These are phyloP conservation scores for Drosophila gunungcola DNA, from an alignment of 1,140 invertebrate species.

Conservation along the genomic window DNA sequence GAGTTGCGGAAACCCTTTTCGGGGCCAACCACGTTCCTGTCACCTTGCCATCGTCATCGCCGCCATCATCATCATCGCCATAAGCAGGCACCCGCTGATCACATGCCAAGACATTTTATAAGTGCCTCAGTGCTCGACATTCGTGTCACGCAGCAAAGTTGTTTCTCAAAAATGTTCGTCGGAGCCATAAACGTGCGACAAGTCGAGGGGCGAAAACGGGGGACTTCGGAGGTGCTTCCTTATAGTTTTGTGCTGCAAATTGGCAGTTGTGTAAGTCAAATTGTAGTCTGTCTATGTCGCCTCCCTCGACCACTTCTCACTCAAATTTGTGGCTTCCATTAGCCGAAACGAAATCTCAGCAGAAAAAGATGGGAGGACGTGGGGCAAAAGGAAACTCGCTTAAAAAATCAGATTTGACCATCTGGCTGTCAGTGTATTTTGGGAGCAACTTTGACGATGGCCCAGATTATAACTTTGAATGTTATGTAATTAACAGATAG, in stretches of 20 bases:
- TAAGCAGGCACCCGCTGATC: slow-evolving; percentile 44
- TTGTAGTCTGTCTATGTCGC: slow-evolving; percentile 52
- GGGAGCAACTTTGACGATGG: slow-evolving; percentile 47
- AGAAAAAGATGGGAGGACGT: neutral
- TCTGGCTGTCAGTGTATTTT: slow-evolving; percentile 58
- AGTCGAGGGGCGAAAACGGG: slow-evolving; percentile 17
- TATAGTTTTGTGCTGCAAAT: slow-evolving; percentile 69
- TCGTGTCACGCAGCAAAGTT: slow-evolving; percentile 82
- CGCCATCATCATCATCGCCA: slow-evolving; percentile 32
- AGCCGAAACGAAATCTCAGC: slow-evolving; percentile 47
- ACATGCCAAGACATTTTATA: slow-evolving; percentile 62
- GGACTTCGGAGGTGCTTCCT: slow-evolving; percentile 30
- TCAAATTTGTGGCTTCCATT: slow-evolving; percentile 45
- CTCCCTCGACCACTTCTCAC: slow-evolving; percentile 11
- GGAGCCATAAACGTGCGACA: slow-evolving; percentile 63
- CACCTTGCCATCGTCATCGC: slow-evolving; percentile 37
- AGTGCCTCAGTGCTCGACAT: slow-evolving; percentile 53
- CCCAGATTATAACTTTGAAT: slow-evolving; percentile 66
- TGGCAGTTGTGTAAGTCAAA: slow-evolving; percentile 68
- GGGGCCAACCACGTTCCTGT: slow-evolving; percentile 30
- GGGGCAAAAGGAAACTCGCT: slow-evolving; percentile 11
- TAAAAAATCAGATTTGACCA: slow-evolving; percentile 50
- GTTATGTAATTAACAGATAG: slow-evolving; percentile 70
- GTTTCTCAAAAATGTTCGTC: slow-evolving; percentile 76
- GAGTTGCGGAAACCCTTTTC: slow-evolving; percentile 25